Conservation (phyloP, 1,140 invertebrate species). For the Lerema accius region DNA sequence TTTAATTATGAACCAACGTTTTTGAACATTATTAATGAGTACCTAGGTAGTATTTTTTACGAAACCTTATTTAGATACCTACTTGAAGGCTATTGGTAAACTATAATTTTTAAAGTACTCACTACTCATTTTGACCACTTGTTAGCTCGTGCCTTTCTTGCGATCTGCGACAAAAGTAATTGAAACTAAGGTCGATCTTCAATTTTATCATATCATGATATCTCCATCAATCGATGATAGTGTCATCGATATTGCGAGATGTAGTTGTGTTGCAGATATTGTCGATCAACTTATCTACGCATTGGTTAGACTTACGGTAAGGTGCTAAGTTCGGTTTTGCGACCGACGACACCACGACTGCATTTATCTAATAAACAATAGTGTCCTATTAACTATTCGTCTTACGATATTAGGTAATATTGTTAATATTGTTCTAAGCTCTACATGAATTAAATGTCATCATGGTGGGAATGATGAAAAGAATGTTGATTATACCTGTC, state of each 20-base stretch:
- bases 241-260: conserved; percentile 50
- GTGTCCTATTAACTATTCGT: no score
- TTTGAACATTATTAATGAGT: no score
- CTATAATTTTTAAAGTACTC: conserved; percentile 43
- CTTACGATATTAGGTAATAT: no score
- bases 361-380: no score
- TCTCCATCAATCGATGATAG: conserved; percentile 55
- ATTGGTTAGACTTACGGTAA: conserved; percentile 30
- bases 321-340: conserved; percentile 12
- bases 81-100: no score
- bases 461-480: no score
- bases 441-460: no score
- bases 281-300: conserved; percentile 56
- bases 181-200: conserved; percentile 46
- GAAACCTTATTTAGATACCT: no score
- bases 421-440: no score
- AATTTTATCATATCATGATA: conserved; percentile 70
- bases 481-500: no score
- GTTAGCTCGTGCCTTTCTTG: conserved; percentile 42
- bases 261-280: conserved; percentile 48
- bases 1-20: no score
- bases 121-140: conserved; percentile 69
- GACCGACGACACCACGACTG: conserved; percentile 9
- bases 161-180: conserved; percentile 62
- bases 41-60: no score